A percentile compares a stretch with the other conserved stretches of the same genome.
Conservation (phyloP, 2,888 invertebrate genomes). For the Rhodophaea formosa region DNA sequence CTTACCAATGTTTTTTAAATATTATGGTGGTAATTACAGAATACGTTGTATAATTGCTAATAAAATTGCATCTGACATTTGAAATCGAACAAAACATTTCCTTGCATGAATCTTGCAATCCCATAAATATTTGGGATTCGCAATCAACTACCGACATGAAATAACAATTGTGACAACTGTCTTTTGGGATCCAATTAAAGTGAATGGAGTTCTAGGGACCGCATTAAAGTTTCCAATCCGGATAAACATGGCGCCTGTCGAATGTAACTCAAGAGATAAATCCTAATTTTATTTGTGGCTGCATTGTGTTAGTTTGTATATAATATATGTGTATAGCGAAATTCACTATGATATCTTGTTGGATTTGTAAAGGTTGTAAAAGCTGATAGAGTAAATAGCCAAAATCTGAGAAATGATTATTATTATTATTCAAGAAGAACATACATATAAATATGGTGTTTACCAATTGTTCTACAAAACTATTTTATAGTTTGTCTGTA, state of each 20-base stretch:
- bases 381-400: no score
- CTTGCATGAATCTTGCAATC: conserved; percentile 15
- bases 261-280: conserved; percentile 13
- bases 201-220: conserved; percentile 44
- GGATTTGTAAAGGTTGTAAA: no score
- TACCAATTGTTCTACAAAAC: no score
- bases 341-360: no score
- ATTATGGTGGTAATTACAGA: no score
- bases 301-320: neutral
- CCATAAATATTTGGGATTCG: conserved; percentile 19
- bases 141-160: conserved; percentile 28
- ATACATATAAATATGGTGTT: no score
- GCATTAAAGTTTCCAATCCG: conserved; percentile 17
- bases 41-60: neutral
- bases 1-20: no score
- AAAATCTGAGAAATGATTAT: no score
- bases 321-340: no score
- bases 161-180: conserved; percentile 39
- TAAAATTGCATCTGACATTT: neutral
- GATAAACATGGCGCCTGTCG: conserved; percentile 15
- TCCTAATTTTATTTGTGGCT: neutral
- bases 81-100: neutral
- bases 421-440: no score
- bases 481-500: no score
- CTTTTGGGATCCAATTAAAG: conserved; percentile 38